Evolutionary conservation across 2,113 vertebrate species (phyloP).

Genomic region (Pseudolaguvia tuberculata): DNA sequence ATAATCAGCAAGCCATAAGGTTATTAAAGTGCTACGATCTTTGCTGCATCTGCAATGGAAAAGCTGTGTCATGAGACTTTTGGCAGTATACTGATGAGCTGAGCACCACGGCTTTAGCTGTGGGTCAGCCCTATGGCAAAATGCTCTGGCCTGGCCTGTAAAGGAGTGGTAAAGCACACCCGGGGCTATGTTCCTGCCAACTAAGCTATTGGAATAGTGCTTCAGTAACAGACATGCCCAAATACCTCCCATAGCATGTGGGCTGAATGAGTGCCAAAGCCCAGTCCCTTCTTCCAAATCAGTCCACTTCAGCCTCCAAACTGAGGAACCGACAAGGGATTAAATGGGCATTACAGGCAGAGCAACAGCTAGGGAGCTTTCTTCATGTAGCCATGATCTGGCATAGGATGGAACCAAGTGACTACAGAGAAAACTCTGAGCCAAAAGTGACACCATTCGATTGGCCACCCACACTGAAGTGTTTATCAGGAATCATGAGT

Average conservation of each 20-base stretch:
- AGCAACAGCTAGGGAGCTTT: slow-evolving; percentile 37
- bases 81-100: background rate
- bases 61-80: slow-evolving; percentile 1
- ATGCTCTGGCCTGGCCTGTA: slow-evolving; percentile 15
- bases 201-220: slow-evolving; percentile 57
- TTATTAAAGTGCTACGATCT: background rate
- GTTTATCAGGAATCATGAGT: background rate
- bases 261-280: slow-evolving; percentile 53
- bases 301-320: slow-evolving; percentile 22
- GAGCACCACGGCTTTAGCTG: background rate
- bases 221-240: slow-evolving; percentile 51
- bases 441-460: slow-evolving; percentile 30
- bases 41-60: background rate
- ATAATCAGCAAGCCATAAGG: background rate
- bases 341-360: slow-evolving; percentile 37
- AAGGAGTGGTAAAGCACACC: slow-evolving; percentile 25
- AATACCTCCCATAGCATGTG: slow-evolving; percentile 56
- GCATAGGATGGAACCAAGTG: slow-evolving; percentile 8
- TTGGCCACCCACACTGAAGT: slow-evolving; percentile 32
- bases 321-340: slow-evolving; percentile 23
- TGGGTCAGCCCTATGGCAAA: slow-evolving; percentile 38
- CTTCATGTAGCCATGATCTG: slow-evolving; percentile 32
- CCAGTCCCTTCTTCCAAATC: slow-evolving; percentile 37
- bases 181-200: slow-evolving; percentile 46
- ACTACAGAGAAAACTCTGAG: slow-evolving; percentile 16